Evolutionary conservation across 2,888 invertebrate species (phyloP).

Genomic region (Sinelater perroti): DNA sequence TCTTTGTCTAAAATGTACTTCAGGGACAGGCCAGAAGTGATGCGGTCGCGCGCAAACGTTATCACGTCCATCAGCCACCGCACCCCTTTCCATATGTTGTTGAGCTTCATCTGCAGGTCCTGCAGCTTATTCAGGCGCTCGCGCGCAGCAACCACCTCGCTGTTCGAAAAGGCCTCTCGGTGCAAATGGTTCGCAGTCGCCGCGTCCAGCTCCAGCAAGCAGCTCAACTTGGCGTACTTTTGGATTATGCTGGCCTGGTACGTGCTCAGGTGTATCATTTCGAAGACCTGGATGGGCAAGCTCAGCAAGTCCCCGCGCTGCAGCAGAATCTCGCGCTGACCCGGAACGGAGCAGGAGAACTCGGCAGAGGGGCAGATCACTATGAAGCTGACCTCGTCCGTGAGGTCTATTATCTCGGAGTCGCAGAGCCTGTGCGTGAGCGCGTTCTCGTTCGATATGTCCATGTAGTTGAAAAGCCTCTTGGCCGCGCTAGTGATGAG

Average conservation of each 20-base stretch:
- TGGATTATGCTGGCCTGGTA: constrained; percentile 91
- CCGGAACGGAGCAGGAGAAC: constrained; percentile 89
- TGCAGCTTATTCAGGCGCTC: constrained; percentile 83
- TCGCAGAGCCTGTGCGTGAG: constrained; percentile 86
- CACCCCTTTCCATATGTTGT: constrained; percentile 90
- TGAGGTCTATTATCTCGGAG: constrained; percentile 92
- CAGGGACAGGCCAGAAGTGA: constrained; percentile 56
- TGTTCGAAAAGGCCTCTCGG: constrained; percentile 92
- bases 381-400: constrained; percentile 88
- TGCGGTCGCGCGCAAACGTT: constrained; percentile 88
- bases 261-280: constrained; percentile 94
- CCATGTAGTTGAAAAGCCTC: constrained; percentile 82
- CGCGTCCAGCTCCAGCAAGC: constrained; percentile 91
- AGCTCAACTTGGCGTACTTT: constrained; percentile 91
- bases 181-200: constrained; percentile 92
- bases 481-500: constrained; percentile 78
- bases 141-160: constrained; percentile 86
- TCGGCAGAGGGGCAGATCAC: constrained; percentile 93
- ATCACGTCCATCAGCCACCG: constrained; percentile 98
- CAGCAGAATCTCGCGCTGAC: constrained; percentile 83
- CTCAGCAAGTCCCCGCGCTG: constrained; percentile 87
- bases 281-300: constrained; percentile 91
- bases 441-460: constrained; percentile 75
- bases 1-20: constrained; percentile 61
- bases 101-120: constrained; percentile 85